Evolutionary conservation across 1,140 invertebrate species (phyloP), one percentile per base, ranked within the genome.

Genomic region (Condylostylus longicornis): DNA sequence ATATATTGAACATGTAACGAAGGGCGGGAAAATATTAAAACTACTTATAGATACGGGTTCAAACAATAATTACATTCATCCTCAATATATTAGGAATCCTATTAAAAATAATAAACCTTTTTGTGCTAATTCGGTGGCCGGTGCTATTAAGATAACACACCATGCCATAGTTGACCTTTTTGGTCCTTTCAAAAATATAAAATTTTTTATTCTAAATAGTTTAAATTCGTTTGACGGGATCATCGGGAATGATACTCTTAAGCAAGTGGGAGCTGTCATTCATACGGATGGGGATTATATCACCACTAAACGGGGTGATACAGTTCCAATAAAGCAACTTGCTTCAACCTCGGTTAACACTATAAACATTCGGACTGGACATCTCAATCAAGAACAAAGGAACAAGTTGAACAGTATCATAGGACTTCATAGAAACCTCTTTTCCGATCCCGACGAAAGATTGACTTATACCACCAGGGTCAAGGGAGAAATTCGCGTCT

Each of bases 11-110:
- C 13, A 20, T 30, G 31, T 22, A 13, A 15, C 23, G 21, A 36
- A 25, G 15, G 21, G 34, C 15, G 35, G 28, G 32, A 22, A 40
- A 17, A 17, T 33, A 17, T 17, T 43, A 3, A 43, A 31, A 40
- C 35, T 43, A n/a, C 18, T 42, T 3, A 34, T 42, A 14, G 41
- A 42, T 42, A 35, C 41, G 13, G 37, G 33, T n/a, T 42, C 35
- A 8, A 36, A 36, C 17, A 36, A 23, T 9, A 36, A 36, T 17
- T 36, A 36, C 23, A 36, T 36, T 14, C 18, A 36, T 27, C 15
- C 36, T 5, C 4, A 5, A 17, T 30, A 5, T 5, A 25, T 37
- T 10, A 28, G 5, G n/a, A 37, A 18, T 18, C 36, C 23, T 6
- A 29, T 8, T 5, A 23, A 6, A 8, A 37, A 27, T 18, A 21